Percentiles rank a stretch among this genome's conserved stretches.
phyloP scores from a whole-genome alignment of 1,140 invertebrate species.

The Bombus fervidus region DNA sequence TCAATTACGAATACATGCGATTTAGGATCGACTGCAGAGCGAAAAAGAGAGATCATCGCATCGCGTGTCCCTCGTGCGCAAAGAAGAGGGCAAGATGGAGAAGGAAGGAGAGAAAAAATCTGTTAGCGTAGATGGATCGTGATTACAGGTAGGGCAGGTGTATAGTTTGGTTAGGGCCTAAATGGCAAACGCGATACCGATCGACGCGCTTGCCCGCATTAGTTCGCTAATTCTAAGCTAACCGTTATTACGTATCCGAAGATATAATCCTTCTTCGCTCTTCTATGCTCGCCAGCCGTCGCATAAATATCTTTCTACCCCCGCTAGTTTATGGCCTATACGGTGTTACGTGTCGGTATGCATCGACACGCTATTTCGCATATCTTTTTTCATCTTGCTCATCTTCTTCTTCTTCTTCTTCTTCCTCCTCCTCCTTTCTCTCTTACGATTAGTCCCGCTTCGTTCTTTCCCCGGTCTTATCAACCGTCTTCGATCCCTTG shows the following conservation, averaged over 20 bases:
- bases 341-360: constrained; percentile 11
- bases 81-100: neutral
- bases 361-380: neutral
- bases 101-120: constrained; percentile 53
- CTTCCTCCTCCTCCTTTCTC: neutral
- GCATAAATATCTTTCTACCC: constrained; percentile 10
- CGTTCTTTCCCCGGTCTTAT: neutral
- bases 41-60: neutral
- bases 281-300: neutral
- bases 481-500: neutral
- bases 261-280: constrained; percentile 21
- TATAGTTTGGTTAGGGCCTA: constrained; percentile 64
- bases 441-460: neutral
- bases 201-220: constrained; percentile 62
- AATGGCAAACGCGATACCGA: constrained; percentile 68
- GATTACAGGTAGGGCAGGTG: constrained; percentile 70
- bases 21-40: neutral
- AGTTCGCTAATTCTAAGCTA: constrained; percentile 70
- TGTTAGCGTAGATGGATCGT: constrained; percentile 58
- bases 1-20: constrained; percentile 32
- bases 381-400: no score
- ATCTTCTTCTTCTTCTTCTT: neutral
- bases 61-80: constrained; percentile 6
- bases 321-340: neutral
- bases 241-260: constrained; percentile 61